Evolutionary conservation across 2,113 vertebrate species (phyloP).

Genomic region (Rhizomys pruinosus): DNA sequence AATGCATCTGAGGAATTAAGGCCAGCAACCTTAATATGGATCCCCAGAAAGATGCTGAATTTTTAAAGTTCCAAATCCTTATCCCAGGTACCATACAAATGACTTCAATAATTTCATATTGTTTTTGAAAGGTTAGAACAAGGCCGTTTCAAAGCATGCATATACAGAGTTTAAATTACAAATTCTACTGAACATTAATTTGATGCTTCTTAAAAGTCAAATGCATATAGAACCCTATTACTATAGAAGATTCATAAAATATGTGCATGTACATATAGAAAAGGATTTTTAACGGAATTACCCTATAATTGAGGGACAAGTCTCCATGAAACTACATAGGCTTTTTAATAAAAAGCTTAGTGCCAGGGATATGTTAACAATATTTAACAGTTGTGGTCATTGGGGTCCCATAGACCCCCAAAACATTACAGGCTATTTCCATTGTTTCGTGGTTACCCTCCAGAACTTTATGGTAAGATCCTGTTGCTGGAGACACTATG

Average conservation of each 20-base stretch:
- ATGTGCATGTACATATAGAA: not conserved
- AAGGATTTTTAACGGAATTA: not conserved
- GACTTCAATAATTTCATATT: not conserved
- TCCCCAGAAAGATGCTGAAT: not conserved
- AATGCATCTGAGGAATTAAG: not conserved
- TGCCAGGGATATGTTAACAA: not conserved
- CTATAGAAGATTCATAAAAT: not conserved
- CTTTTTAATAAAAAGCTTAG: not conserved
- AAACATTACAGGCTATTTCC: not conserved
- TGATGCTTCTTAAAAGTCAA: conserved; percentile 9
- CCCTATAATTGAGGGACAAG: not conserved
- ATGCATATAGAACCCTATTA: not conserved
- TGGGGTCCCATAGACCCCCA: no score
- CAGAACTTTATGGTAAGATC: not conserved
- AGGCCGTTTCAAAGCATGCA: not conserved
- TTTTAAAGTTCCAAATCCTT: not conserved
- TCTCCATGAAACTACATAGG: no score
- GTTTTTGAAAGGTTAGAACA: conserved; percentile 2
- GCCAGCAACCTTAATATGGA: not conserved
- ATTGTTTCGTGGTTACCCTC: not conserved
- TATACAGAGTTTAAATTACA: not conserved
- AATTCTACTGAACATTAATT: conserved; percentile 8
- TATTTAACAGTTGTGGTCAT: not conserved
- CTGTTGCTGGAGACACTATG: not conserved
- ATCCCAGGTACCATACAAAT: not conserved